Percentiles rank a stretch among this genome's conserved stretches.
Conservation (phyloP, 2,113 vertebrate genomes). For the Falcunculus frontatus region DNA sequence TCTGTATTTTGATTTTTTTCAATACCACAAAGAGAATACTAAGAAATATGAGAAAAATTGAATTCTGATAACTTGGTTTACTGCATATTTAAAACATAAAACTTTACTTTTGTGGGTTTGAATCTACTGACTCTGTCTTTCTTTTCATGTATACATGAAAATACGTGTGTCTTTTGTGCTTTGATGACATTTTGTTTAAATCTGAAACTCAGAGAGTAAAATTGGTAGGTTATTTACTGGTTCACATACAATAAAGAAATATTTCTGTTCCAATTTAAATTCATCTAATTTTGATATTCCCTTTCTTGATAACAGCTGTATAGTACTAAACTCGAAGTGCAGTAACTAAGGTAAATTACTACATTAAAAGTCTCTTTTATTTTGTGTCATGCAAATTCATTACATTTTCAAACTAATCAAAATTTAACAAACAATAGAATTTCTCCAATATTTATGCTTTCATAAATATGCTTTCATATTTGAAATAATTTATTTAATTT, state of each 20-base stretch:
- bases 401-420: neutral
- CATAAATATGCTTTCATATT: no score
- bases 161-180: neutral
- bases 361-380: neutral
- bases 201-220: neutral
- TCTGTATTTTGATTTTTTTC: neutral
- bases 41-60: neutral
- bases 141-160: neutral
- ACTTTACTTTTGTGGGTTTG: neutral
- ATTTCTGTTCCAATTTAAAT: neutral
- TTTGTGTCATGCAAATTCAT: neutral
- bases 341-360: neutral
- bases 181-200: neutral
- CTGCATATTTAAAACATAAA: neutral
- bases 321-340: neutral
- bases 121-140: neutral
- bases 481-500: neutral
- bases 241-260: neutral
- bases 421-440: neutral
- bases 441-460: neutral
- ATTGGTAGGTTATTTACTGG: neutral
- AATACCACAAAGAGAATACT: neutral
- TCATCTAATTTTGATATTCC: neutral
- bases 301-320: neutral
- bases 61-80: neutral